Base-by-base conservation (phyloP, 1,140 invertebrate species). In the Caenorhabditis tropicalis region DNA sequence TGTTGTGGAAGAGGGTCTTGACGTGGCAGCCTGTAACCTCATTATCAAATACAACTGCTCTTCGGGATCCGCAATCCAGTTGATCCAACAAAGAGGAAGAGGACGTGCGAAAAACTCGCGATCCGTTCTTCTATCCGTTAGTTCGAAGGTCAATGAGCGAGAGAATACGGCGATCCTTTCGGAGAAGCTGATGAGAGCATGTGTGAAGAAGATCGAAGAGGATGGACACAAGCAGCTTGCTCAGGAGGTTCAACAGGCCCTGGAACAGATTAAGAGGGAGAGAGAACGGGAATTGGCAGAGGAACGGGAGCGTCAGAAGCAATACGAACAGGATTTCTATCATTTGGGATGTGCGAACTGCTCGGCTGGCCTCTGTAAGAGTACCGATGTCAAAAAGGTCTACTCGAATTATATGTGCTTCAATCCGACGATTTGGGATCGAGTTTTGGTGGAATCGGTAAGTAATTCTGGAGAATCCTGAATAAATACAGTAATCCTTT, bases 1-100 rank as follows among this genome's bases (percentile, higher is more conserved):
- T 1, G 91, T 92, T n/a, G 89, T 91, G 19, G 91, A 92, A 53
- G 91, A 92, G 82, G 91, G 91, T 6, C 84, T 92, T 19, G 91
- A 92, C 60, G 91, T 92, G 48, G 83, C 87, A 51, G 88, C 88
- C 21, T 92, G 91, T 84, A 91, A 92, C 83, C 82, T 91, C 3
- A 91, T 92, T 39, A 89, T 92, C 79, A 87, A 91, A 70, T 92
- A 92, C 85, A 88, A 91, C 43, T 74, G 65, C 29, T 74, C 65
- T 43, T 74, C 65, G 36, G 65, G 36, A 0, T 74, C 65, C 0
- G 65, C 65, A 3, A 74, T 74, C n/a, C 65, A 74, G n/a, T n/a
- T 74, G 0, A n/a, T 74, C 0, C 65, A 74, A 24, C 36, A 24
- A 74, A 74, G 65, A 43, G 65, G 65, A 24, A 33, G 65, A 43